Conservation (phyloP, 2,113 vertebrate genomes). For the Bos indicus region DNA sequence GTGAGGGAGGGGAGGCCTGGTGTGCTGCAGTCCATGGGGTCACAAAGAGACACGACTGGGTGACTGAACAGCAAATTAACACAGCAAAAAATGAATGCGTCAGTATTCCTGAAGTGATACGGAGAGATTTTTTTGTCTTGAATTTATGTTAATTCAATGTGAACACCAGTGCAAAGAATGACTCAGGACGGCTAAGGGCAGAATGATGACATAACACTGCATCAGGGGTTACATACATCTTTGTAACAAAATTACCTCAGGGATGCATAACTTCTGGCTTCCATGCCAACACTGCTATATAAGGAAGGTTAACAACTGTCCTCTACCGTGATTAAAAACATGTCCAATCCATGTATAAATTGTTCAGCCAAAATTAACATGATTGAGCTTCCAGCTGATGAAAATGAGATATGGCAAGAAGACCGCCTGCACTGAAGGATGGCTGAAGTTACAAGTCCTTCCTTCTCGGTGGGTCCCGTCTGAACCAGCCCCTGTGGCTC, state of each 20-base stretch:
- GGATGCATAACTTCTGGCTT: background rate
- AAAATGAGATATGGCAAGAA: background rate
- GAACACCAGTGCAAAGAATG: constrained; percentile 15
- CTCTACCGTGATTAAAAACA: background rate
- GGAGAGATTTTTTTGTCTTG: constrained; percentile 48
- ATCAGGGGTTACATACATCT: background rate
- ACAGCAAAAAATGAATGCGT: constrained; percentile 26
- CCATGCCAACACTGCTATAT: background rate
- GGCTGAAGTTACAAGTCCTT: background rate
- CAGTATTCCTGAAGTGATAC: constrained; percentile 12
- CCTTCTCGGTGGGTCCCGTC: background rate
- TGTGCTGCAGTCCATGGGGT: background rate
- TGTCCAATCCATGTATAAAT: background rate
- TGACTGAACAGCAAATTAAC: background rate
- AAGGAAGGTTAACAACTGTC: background rate
- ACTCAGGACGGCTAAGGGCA: constrained; percentile 36
- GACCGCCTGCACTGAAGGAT: background rate
- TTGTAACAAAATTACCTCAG: background rate
- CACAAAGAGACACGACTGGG: background rate
- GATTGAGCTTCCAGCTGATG: background rate
- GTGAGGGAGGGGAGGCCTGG: background rate
- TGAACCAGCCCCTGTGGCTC: accelerated
- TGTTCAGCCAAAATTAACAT: background rate
- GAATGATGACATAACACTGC: background rate
- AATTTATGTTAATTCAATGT: background rate